Evolutionary conservation across 2,797 vertebrate genomes (phyloP).

Genomic region (Petrocephalus schoutedeni): DNA sequence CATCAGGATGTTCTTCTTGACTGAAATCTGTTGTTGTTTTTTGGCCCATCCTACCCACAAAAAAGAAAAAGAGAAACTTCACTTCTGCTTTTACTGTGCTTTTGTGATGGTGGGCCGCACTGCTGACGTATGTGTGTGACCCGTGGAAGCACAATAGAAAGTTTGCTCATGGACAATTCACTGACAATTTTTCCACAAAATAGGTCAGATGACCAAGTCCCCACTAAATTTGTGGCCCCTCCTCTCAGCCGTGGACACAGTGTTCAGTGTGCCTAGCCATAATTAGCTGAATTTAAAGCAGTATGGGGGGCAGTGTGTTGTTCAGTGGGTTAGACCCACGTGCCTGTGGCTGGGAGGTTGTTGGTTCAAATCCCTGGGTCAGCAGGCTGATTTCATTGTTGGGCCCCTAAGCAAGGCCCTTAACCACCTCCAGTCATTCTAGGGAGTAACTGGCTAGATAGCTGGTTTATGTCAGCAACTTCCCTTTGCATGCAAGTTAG

Average conservation of each 20-base stretch:
- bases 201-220: background rate
- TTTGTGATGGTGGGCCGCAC: background rate
- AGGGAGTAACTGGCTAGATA: background rate
- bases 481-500: background rate
- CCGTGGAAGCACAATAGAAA: background rate
- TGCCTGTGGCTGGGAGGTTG: background rate
- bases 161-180: background rate
- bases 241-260: background rate
- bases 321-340: too few species aligned
- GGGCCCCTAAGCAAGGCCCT: background rate
- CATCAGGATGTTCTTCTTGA: background rate
- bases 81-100: background rate
- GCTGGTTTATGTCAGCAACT: background rate
- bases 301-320: background rate
- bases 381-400: background rate
- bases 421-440: background rate
- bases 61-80: background rate
- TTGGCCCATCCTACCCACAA: background rate
- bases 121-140: background rate
- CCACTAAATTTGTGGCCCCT: background rate
- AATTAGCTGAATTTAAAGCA: too few species aligned
- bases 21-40: background rate
- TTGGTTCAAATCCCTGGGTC: background rate
- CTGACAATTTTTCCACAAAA: background rate
- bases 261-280: background rate